Percentiles rank a stretch among this genome's conserved stretches.
These are phyloP conservation scores for Drosophila anomalata DNA, from an alignment of 2,888 invertebrate genomes.

Conservation along the genomic window DNA sequence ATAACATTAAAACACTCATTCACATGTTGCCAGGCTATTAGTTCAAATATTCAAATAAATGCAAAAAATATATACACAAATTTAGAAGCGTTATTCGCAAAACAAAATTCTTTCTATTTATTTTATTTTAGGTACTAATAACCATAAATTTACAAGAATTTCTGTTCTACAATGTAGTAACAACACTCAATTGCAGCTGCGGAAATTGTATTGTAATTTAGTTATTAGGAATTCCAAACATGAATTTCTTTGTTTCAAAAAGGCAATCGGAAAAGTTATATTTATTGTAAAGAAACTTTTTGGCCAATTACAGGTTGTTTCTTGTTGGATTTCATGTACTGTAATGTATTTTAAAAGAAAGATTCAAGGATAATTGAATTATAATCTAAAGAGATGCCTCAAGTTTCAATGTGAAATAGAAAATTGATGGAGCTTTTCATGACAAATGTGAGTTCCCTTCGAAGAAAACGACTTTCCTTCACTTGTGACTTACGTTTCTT, in stretches of 20 bases:
- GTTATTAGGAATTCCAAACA: background rate
- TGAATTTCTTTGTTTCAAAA: background rate
- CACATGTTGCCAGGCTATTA: background rate
- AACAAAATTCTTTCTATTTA: background rate
- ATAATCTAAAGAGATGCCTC: too few species aligned
- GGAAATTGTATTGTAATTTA: conserved; percentile 12
- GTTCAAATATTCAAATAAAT: background rate
- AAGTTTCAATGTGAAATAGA: background rate
- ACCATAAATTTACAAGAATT: background rate
- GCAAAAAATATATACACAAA: background rate
- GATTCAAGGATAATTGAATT: background rate
- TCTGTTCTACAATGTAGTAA: background rate
- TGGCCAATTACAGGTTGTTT: background rate
- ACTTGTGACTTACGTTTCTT: background rate
- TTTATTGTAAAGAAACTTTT: background rate
- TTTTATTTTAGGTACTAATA: background rate
- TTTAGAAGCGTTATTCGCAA: background rate
- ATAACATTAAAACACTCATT: background rate
- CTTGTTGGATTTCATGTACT: background rate
- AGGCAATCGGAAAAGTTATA: background rate
- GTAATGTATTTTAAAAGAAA: background rate
- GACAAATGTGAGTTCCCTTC: background rate
- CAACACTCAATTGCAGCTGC: background rate
- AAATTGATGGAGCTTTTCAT: background rate
- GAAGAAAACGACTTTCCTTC: background rate